Conservation (phyloP, 2,113 vertebrate species). For the Saccopteryx bilineata region DNA sequence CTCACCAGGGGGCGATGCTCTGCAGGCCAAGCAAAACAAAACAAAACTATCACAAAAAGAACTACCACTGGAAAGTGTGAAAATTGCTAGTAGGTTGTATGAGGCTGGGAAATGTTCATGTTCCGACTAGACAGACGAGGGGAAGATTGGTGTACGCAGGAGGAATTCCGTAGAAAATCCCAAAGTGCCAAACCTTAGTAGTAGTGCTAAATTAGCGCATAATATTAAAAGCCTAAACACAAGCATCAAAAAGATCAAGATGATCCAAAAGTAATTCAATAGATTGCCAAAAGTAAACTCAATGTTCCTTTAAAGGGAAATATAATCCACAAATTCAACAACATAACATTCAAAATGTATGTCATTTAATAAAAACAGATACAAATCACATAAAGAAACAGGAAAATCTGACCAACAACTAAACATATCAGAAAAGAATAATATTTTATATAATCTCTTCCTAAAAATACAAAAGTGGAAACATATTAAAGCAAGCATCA, state of each 20-base stretch:
- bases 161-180: neutral
- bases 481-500: neutral
- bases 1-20: too few relatives aligned
- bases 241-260: conserved; percentile 26
- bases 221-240: neutral
- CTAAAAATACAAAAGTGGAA: neutral
- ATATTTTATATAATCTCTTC: neutral
- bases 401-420: neutral
- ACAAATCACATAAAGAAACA: neutral
- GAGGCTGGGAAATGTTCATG: neutral
- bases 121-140: neutral
- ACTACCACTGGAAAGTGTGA: neutral
- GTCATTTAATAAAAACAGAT: neutral
- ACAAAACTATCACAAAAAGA: neutral
- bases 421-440: neutral
- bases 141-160: neutral
- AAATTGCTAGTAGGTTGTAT: neutral
- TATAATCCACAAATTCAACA: neutral
- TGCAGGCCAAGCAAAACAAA: neutral
- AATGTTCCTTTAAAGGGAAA: neutral
- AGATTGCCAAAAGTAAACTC: neutral
- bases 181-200: neutral
- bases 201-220: neutral
- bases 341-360: neutral
- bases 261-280: neutral